Conservation (phyloP, 2,797 vertebrate genomes). For the Cossypha heuglini region DNA sequence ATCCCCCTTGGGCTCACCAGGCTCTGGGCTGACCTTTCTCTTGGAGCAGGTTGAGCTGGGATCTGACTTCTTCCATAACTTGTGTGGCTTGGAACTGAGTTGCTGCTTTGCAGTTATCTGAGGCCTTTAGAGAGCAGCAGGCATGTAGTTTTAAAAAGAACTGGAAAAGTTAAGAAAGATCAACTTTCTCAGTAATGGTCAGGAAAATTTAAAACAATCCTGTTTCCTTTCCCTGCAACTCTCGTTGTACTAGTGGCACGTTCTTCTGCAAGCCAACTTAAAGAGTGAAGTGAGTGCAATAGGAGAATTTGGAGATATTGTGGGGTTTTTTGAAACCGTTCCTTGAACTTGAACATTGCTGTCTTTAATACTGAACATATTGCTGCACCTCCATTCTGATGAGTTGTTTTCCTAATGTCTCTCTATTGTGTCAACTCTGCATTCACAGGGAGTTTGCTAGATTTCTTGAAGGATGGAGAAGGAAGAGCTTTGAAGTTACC, state of each 20-base stretch:
- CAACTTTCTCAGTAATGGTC: background rate
- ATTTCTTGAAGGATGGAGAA: conserved; percentile 96
- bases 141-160: background rate
- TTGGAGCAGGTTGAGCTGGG: background rate
- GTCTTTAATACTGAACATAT: background rate
- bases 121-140: conserved; percentile 14
- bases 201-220: background rate
- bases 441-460: conserved; percentile 89
- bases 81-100: conserved; percentile 20
- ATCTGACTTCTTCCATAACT: conserved; percentile 23
- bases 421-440: background rate
- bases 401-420: background rate
- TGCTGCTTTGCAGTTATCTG: conserved; percentile 1
- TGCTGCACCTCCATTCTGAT: background rate
- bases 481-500: conserved; percentile 93
- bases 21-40: conserved; percentile 13
- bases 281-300: background rate
- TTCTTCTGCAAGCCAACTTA: background rate
- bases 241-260: background rate
- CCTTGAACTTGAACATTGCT: background rate
- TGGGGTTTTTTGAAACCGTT: background rate
- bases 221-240: background rate
- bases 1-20: background rate
- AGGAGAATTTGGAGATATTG: background rate
- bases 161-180: conserved; percentile 10